These are phyloP conservation scores for Synchiropus splendidus DNA, from an alignment of 2,113 vertebrate genomes.

Conservation along the genomic window DNA sequence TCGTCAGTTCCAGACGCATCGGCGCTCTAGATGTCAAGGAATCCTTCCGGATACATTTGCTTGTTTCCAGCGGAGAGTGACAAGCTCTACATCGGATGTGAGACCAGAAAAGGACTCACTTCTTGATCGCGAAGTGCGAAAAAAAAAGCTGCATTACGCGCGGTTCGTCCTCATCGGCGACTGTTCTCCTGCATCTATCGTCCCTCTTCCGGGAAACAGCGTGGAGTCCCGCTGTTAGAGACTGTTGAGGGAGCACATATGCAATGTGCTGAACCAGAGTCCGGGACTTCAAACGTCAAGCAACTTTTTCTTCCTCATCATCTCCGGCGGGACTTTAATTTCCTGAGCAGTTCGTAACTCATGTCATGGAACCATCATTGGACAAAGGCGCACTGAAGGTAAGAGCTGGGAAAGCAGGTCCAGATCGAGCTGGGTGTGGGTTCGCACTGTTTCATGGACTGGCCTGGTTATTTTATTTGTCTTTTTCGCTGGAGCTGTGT, in stretches of 20 bases:
- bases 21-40: too few relatives aligned
- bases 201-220: constrained; percentile 29
- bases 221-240: constrained; percentile 17
- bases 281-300: constrained; percentile 47
- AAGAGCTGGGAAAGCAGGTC: constrained; percentile 34
- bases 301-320: constrained; percentile 39
- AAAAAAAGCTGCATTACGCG: constrained; percentile 25
- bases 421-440: constrained; percentile 9
- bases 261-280: constrained; percentile 26
- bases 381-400: constrained; percentile 66
- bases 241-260: constrained; percentile 16
- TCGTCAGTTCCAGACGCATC: constrained; percentile 29
- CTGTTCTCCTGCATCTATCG: too few relatives aligned
- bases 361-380: constrained; percentile 59
- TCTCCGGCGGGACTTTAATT: constrained; percentile 36
- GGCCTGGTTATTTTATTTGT: too few relatives aligned
- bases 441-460: too few relatives aligned
- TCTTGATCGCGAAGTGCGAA: constrained; percentile 32
- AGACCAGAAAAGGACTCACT: too few relatives aligned
- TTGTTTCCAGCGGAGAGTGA: constrained; percentile 34
- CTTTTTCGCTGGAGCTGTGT: too few relatives aligned
- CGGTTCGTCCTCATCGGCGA: not conserved
- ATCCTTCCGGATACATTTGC: constrained; percentile 12
- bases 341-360: constrained; percentile 31
- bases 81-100: too few relatives aligned